Conservation (phyloP, 2,113 vertebrate species). For the Elachura formosa region DNA sequence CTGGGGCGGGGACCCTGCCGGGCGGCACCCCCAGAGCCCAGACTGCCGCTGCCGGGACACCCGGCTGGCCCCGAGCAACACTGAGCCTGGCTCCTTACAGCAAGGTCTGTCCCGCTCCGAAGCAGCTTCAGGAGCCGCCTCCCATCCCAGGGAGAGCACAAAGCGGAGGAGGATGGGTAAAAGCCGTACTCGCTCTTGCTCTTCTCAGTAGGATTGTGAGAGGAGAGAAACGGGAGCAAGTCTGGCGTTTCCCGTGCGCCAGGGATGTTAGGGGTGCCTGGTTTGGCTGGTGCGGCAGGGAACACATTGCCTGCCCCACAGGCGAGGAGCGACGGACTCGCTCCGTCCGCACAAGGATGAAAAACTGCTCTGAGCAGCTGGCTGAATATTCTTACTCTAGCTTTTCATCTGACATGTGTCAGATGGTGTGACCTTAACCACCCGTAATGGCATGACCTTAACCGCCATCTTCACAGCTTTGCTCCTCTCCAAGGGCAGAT, state of each 20-base stretch:
- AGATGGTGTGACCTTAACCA: slow-evolving; percentile 17
- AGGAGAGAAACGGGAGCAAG: background rate
- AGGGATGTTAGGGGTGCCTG: background rate
- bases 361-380: background rate
- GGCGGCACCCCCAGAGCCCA: background rate
- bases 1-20: background rate
- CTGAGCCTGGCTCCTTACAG: background rate
- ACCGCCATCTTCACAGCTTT: background rate
- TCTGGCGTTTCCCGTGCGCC: fast-evolving
- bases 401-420: slow-evolving; percentile 36
- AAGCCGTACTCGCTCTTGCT: background rate
- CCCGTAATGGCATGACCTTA: background rate
- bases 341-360: background rate
- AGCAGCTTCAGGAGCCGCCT: background rate
- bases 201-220: fast-evolving
- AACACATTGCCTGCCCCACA: background rate
- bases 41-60: fast-evolving
- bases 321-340: fast-evolving
- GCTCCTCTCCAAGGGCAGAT: background rate
- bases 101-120: background rate
- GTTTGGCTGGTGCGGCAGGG: background rate
- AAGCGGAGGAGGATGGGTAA: background rate
- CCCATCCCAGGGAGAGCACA: background rate
- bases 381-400: background rate
- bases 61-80: background rate